These are phyloP conservation scores for Cyprinella venusta DNA, from an alignment of 2,797 vertebrate species.

Conservation along the genomic window DNA sequence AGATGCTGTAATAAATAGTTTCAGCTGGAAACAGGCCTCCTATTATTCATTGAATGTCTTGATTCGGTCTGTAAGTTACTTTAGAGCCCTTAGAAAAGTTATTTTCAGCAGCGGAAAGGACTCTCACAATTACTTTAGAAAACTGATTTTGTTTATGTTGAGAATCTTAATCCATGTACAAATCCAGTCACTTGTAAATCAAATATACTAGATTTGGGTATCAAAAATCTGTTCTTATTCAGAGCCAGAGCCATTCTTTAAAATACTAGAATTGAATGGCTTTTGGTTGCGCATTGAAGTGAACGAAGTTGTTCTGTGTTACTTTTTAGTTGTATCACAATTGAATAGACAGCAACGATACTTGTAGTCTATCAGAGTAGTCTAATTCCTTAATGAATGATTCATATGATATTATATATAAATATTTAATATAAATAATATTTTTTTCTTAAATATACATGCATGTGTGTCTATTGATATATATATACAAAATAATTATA, in stretches of 20 bases:
- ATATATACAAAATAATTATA: no score
- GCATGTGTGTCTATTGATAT: no score
- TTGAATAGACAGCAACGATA: not conserved
- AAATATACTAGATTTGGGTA: not conserved
- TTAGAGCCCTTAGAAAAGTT: not conserved
- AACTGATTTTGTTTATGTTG: not conserved
- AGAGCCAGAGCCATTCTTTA: not conserved
- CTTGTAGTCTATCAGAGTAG: not conserved
- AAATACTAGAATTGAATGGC: not conserved
- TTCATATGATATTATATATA: not conserved
- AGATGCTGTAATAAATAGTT: constrained; percentile 28
- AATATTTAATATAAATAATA: no score
- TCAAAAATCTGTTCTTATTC: not conserved
- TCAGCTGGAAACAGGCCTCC: not conserved
- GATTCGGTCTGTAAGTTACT: not conserved
- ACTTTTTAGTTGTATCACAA: not conserved
- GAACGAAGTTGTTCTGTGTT: not conserved
- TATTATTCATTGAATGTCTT: constrained; percentile 18
- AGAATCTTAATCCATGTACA: not conserved
- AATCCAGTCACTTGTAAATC: not conserved
- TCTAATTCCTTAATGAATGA: not conserved
- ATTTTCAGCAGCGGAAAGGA: not conserved
- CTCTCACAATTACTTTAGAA: not conserved
- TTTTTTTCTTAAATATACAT: no score
- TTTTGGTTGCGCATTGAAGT: no score